These are phyloP conservation scores for Tipula vernalis DNA, from an alignment of 2,888 invertebrate genomes.

Conservation along the genomic window DNA sequence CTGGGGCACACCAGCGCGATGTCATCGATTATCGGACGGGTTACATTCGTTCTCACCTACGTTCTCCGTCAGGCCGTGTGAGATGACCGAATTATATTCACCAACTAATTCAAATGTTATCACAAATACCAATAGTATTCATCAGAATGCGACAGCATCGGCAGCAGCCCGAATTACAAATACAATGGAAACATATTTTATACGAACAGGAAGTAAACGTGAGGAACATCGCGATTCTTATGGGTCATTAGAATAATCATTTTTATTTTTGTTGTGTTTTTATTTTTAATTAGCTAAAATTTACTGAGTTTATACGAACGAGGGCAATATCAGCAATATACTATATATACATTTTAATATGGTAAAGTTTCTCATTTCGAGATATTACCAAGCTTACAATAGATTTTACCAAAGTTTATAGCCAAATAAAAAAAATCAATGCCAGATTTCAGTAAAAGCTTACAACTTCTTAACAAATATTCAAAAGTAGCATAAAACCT, in stretches of 20 bases:
- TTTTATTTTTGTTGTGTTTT: not conserved
- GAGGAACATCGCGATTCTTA: not conserved
- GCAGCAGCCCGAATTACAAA: not conserved
- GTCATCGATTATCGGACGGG: slow-evolving; percentile 38
- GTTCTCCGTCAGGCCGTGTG: slow-evolving; percentile 86
- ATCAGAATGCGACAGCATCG: not conserved
- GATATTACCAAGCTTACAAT: too few relatives aligned
- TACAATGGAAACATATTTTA: slow-evolving; percentile 6
- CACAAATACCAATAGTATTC: not conserved
- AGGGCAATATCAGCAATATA: not conserved
- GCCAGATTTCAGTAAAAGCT: too few relatives aligned
- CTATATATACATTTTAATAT: not conserved
- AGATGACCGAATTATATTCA: slow-evolving; percentile 58
- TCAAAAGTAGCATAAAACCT: too few relatives aligned
- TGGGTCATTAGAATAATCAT: not conserved
- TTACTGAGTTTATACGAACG: not conserved
- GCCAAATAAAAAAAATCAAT: too few relatives aligned
- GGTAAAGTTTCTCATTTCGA: not conserved
- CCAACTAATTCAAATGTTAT: slow-evolving; percentile 17
- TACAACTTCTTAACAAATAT: too few relatives aligned
- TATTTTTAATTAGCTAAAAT: not conserved
- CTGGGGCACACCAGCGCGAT: slow-evolving; percentile 36
- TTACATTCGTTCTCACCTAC: slow-evolving; percentile 82
- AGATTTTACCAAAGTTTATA: too few relatives aligned
- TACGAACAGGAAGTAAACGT: not conserved